Evolutionary conservation across 2,797 vertebrate genomes (phyloP).

Genomic region (Sebastes oblongus): DNA sequence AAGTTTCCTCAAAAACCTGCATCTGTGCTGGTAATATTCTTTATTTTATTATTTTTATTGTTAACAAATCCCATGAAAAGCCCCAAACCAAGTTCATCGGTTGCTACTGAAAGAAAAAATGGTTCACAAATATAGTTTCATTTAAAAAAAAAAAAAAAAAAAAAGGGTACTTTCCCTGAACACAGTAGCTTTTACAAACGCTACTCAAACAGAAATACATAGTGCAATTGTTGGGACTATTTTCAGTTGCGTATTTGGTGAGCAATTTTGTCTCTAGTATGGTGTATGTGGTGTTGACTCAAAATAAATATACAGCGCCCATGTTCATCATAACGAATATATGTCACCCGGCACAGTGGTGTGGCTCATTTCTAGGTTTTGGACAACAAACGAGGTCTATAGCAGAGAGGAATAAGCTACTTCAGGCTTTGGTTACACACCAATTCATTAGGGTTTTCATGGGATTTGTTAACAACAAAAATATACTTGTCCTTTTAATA

Average conservation of each 20-base stretch:
- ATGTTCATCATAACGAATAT: not conserved
- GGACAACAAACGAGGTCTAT: not conserved
- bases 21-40: not conserved
- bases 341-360: not conserved
- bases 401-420: not conserved
- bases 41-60: not conserved
- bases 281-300: not conserved
- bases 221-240: not conserved
- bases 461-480: not conserved
- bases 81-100: not conserved
- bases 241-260: not conserved
- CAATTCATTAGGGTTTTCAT: not conserved
- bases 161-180: not conserved
- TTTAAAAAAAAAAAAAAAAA: not conserved
- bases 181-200: not conserved
- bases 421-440: not conserved
- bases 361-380: not conserved
- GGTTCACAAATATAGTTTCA: not conserved
- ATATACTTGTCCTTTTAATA: not conserved
- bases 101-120: not conserved
- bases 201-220: not conserved
- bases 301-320: not conserved
- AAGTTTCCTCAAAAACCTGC: not conserved
- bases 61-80: not conserved
- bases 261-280: not conserved